Conservation (phyloP, 2,888 invertebrate species). For the Trachelus stipa region DNA sequence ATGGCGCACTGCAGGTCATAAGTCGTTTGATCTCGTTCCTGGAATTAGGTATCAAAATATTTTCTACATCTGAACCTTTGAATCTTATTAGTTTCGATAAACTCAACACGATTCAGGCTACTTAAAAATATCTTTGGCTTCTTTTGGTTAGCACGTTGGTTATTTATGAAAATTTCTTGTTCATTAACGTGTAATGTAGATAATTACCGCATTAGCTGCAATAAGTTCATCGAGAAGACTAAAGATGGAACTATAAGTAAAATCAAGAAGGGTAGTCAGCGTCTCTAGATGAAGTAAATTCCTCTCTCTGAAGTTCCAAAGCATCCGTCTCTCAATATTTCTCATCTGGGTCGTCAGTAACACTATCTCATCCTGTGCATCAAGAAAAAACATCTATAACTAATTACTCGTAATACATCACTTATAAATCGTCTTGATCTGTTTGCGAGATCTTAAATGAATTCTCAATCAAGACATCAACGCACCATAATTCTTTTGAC, state of each 20-base stretch:
- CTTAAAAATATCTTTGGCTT: background rate
- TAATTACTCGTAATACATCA: conserved; percentile 41
- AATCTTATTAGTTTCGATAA: background rate
- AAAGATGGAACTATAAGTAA: conserved; percentile 49
- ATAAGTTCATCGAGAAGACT: conserved; percentile 49
- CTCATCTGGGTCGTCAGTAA: conserved; percentile 80
- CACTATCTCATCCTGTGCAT: conserved; percentile 53
- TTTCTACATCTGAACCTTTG: background rate
- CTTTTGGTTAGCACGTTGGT: background rate
- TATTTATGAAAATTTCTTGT: background rate
- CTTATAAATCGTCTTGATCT: background rate
- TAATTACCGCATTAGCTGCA: conserved; percentile 35
- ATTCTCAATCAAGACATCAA: background rate
- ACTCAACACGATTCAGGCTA: background rate
- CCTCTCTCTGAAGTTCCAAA: conserved; percentile 83
- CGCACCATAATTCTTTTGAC: conserved; percentile 52
- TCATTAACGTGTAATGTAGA: background rate
- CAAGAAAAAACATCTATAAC: conserved; percentile 35
- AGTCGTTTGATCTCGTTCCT: conserved; percentile 50
- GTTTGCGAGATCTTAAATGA: background rate
- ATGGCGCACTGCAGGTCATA: conserved; percentile 48
- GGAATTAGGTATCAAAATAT: conserved; percentile 20
- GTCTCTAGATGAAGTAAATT: conserved; percentile 80
- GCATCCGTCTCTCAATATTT: conserved; percentile 79
- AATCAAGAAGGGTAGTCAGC: conserved; percentile 64